phyloP scores from a whole-genome alignment of 1,140 invertebrate species.

The Diprion similis region DNA sequence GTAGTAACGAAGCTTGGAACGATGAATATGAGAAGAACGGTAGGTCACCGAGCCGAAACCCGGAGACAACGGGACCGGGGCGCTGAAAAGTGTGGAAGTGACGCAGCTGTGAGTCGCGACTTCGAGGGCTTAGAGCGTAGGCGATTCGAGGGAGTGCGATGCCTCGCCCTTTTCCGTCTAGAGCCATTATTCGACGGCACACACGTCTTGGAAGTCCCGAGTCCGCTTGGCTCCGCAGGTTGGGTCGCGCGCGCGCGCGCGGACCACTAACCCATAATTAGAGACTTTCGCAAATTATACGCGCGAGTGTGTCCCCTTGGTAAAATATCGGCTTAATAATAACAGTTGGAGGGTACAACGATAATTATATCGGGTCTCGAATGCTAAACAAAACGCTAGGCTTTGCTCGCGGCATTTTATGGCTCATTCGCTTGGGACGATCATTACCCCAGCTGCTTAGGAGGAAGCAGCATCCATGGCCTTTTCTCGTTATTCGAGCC shows the following conservation, averaged over 20 bases:
- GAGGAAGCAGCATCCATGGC: not conserved
- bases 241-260: slow-evolving; percentile 28
- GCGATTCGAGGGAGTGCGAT: slow-evolving; percentile 48
- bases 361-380: slow-evolving; percentile 55
- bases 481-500: too few species aligned
- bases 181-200: slow-evolving; percentile 38
- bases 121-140: slow-evolving; percentile 50
- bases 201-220: slow-evolving; percentile 29
- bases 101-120: slow-evolving; percentile 17
- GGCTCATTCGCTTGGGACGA: not conserved
- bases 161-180: slow-evolving; percentile 55
- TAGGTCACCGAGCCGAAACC: slow-evolving; percentile 28
- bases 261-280: slow-evolving; percentile 59
- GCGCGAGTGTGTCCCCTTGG: slow-evolving; percentile 60
- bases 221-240: slow-evolving; percentile 35
- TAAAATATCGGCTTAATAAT: slow-evolving; percentile 64
- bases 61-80: not conserved
- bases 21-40: slow-evolving; percentile 24
- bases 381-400: slow-evolving; percentile 6
- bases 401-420: not conserved
- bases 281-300: slow-evolving; percentile 62
- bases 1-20: slow-evolving; percentile 14
- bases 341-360: slow-evolving; percentile 59
- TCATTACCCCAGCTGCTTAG: not conserved
- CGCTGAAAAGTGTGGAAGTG: not conserved